phyloP scores from a whole-genome alignment of 2,797 vertebrate species.

The Crocidura indochinensis region DNA sequence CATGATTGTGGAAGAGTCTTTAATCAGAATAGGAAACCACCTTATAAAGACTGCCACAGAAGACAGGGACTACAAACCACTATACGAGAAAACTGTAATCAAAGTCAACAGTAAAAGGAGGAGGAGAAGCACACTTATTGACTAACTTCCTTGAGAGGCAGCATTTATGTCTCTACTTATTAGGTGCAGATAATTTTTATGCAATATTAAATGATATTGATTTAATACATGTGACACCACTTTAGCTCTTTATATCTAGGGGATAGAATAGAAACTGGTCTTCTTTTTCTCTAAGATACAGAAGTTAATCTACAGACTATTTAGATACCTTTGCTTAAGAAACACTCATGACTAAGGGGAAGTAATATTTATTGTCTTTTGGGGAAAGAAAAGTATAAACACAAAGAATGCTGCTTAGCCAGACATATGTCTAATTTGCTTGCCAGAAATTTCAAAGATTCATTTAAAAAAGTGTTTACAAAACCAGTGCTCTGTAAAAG shows the following conservation, averaged over 20 bases:
- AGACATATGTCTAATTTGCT: conserved; percentile 74
- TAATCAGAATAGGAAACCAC: conserved; percentile 74
- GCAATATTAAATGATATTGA: conserved; percentile 69
- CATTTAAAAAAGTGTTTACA: conserved; percentile 69
- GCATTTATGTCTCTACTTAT: conserved; percentile 71
- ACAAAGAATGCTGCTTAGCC: conserved; percentile 70
- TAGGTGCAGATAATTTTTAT: conserved; percentile 75
- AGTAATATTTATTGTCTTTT: conserved; percentile 64
- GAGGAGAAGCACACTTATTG: conserved; percentile 76
- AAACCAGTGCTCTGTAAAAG: conserved; percentile 64
- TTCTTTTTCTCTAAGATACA: conserved; percentile 35
- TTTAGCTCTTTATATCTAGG: not conserved
- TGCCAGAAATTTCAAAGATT: conserved; percentile 73
- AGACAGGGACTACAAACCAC: conserved; percentile 69
- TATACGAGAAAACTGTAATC: conserved; percentile 71
- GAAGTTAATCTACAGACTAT: not conserved
- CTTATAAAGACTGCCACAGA: conserved; percentile 69
- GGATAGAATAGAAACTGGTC: not conserved
- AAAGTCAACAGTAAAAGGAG: conserved; percentile 74
- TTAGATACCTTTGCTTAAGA: conserved; percentile 18
- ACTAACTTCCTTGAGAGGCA: conserved; percentile 61
- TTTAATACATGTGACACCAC: conserved; percentile 45
- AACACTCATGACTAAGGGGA: conserved; percentile 50
- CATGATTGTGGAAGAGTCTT: conserved; percentile 70
- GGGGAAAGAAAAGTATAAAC: conserved; percentile 14